Evolutionary conservation across 2,888 invertebrate species (phyloP), one percentile per base, ranked within the genome.

Genomic region (Thumatha senex): DNA sequence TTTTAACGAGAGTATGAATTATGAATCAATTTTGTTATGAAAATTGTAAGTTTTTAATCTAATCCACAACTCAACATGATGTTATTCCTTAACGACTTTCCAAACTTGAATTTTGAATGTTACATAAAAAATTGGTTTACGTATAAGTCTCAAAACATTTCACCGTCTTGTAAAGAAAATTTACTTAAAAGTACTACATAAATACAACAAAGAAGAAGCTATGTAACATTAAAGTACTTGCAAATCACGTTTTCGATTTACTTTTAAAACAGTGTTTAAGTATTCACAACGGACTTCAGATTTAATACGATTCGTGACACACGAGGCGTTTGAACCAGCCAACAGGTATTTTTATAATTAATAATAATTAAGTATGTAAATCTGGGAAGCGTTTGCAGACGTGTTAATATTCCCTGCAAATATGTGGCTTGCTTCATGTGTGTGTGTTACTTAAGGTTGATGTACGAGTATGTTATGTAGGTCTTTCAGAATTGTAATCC

Each of bases 251-350:
- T n/a, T 39, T 15, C n/a, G 18, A 39, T 39, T 39, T 39, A 39
- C 39, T 18, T 39, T 39, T 5, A 39, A 15, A 39, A 11, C 39
- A 39, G 39, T 7, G 8, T 39, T 18, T 39, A 36, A 18, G 39
- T 39, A 39, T 39, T 39, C 39, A 39, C 15, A 15, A 39, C 39
- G n/a, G n/a, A 7, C 39, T 39, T 15, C 39, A 39, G 18, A 39
- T 39, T 39, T 39, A 39, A 39, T 39, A 39, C 18, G 39, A 39
- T 39, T 18, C 18, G 39, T 39, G 39, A 24, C 39, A 39, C 39
- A 39, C 18, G 15, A 14, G 18, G 18, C 11, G 39, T 18, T 39
- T 14, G 14, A 36, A 36, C 18, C 30, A 46, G 29, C 29, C 12
- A 18, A 42, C 31, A 11, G 24, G 18, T 13, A 40, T 40, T 12